Base-by-base conservation (phyloP, 2,888 invertebrate species). In the Catocala sponsa region DNA sequence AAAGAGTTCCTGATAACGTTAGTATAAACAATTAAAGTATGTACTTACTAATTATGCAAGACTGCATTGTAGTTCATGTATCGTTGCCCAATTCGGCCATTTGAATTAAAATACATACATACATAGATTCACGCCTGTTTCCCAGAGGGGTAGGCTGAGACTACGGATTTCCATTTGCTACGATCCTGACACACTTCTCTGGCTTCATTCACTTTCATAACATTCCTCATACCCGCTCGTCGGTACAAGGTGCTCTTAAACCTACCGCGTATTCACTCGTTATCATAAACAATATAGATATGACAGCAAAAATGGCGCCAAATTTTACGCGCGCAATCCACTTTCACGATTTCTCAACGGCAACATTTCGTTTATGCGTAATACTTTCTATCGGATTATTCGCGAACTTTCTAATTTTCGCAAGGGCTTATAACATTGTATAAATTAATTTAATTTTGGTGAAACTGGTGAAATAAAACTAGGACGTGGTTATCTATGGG, bases 371-470 rank as follows among this genome's bases (percentile, higher is more conserved):
- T 61, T 63, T 41, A 55, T 49, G 59, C 60, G 48, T 49, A 51
- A 47, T 65, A 56, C 78, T 78, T 78, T 77, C 77, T 72, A 70
- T 38, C 52, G 6, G 38, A 50, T 63, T 57, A 70, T 63, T 70
- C 59, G 70, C 65, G 9, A 62, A 76, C 78, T 78, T 78, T 78
- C 77, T 76, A 69, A 61, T 71, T 61, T 71, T 65, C 41, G 70
- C 63, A 71, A 71, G 54, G 71, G 65, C 65, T 35, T 33, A 53
- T 43, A 35, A 38, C 12, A 46, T 43, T n/a, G 43, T 1, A 33
- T 48, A 11, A 46, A 46, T 42, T 42, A 42, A 42, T 11, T 6
- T 9, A 25, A 2, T 46, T 46, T 46, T 46, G 46, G 46, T 46
- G 15, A 46, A 46, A 46, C 15, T 2, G 46, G 46, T 46, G 13